Conservation (phyloP, 2,888 invertebrate species). For the Nesidiocoris tenuis region DNA sequence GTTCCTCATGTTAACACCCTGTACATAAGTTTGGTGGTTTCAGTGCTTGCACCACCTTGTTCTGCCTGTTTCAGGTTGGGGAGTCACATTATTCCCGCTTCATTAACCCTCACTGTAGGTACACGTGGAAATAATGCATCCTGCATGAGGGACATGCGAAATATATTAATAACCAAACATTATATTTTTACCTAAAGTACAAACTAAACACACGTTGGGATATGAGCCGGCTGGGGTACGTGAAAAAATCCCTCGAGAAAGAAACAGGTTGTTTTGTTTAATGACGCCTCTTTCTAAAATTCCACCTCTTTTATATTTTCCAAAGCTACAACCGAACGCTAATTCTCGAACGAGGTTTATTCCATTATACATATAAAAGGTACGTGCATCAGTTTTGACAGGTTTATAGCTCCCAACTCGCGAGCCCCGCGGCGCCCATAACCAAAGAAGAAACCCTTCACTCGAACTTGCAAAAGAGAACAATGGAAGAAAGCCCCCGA, state of each 20-base stretch:
- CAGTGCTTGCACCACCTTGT: no score
- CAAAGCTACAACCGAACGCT: neutral
- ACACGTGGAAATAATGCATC: no score
- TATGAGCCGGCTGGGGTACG: no score
- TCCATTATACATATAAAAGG: neutral
- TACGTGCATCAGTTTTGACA: neutral
- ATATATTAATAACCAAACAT: no score
- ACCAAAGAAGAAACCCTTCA: neutral
- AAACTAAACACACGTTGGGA: no score
- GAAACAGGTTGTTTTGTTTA: neutral
- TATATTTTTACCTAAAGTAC: no score
- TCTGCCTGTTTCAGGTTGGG: no score
- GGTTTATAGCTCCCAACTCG: neutral
- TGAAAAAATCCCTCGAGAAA: neutral
- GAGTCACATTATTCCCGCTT: no score
- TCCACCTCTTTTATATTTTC: neutral
- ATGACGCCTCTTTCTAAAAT: neutral
- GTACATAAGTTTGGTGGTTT: no score
- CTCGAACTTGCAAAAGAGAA: neutral
- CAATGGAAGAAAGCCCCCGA: neutral
- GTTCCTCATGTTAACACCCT: no score
- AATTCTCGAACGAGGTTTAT: neutral
- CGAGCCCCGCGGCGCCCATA: neutral
- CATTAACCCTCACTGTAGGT: no score
- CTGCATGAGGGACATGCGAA: no score